phyloP scores from a whole-genome alignment of 1,140 invertebrate genomes.

The Bicyclus anynana region DNA sequence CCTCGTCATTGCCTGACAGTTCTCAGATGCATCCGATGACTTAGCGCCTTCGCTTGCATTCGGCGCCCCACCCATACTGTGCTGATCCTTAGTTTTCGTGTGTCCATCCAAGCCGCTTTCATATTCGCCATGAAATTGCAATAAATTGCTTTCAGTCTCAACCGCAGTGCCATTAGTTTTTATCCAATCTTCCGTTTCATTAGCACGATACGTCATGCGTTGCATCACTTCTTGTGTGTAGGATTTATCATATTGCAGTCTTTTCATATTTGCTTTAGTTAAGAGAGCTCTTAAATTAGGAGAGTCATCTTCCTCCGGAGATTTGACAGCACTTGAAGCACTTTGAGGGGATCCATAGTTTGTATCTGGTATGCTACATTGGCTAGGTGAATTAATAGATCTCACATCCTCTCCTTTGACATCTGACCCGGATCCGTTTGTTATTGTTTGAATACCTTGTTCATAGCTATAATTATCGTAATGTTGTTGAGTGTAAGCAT shows the following conservation, averaged over 20 bases:
- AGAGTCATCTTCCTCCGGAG: conserved; percentile 43
- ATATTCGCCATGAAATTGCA: conserved; percentile 66
- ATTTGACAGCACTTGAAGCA: conserved; percentile 41
- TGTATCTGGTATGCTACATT: conserved; percentile 50
- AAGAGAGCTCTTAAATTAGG: conserved; percentile 45
- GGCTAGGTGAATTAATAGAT: conserved; percentile 51
- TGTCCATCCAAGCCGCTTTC: conserved; percentile 40
- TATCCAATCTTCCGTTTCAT: conserved; percentile 43
- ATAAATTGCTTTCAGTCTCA: conserved; percentile 52
- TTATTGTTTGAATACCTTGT: conserved; percentile 27
- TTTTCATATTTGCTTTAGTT: conserved; percentile 37
- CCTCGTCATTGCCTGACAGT: conserved; percentile 68
- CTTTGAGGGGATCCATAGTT: conserved; percentile 59
- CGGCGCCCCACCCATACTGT: conserved; percentile 45
- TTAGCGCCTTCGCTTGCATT: conserved; percentile 40
- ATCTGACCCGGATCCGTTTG: conserved; percentile 26
- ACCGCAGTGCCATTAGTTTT: conserved; percentile 44
- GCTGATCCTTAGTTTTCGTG: conserved; percentile 46
- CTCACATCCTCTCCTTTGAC: conserved; percentile 39
- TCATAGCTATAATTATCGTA: conserved; percentile 41
- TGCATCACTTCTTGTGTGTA: conserved; percentile 48
- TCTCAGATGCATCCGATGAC: conserved; percentile 48
- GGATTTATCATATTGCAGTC: conserved; percentile 35
- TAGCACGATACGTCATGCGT: conserved; percentile 36
- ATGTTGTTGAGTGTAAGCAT: conserved; percentile 40